Percentiles rank a stretch among this genome's conserved stretches.
Evolutionary conservation across 2,797 vertebrate genomes (phyloP).

Genomic region (Gymnothorax javanicus): DNA sequence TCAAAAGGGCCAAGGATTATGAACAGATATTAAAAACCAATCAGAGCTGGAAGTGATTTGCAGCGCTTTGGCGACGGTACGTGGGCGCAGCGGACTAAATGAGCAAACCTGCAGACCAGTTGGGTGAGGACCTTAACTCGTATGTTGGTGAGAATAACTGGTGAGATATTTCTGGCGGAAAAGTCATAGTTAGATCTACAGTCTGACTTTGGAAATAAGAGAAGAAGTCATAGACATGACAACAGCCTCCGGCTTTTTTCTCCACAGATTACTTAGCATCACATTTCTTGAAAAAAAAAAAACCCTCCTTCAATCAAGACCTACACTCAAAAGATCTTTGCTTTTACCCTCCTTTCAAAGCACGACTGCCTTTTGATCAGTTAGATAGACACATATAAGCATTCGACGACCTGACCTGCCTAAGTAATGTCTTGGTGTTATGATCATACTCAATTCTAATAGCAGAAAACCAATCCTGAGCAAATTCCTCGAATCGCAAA

Average conservation of each 20-base stretch:
- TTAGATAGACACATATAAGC: not conserved
- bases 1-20: not conserved
- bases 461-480: not conserved
- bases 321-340: not conserved
- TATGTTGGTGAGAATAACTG: not conserved
- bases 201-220: not conserved
- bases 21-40: not conserved
- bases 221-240: not conserved
- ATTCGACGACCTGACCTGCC: not conserved
- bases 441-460: not conserved
- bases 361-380: conserved; percentile 17
- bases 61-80: not conserved
- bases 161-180: not conserved
- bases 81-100: not conserved
- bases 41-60: not conserved
- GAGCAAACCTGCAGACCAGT: not conserved
- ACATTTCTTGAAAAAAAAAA: not conserved
- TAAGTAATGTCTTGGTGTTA: conserved; percentile 3
- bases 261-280: conserved; percentile 2
- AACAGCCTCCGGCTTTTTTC: not conserved
- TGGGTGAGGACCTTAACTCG: not conserved
- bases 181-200: not conserved
- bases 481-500: conserved; percentile 17
- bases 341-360: not conserved
- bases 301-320: conserved; percentile 21